A percentile compares a stretch with the other conserved stretches of the same genome.
These are phyloP conservation scores for Epistrophe eligans DNA, from an alignment of 2,888 invertebrate genomes.

Conservation along the genomic window DNA sequence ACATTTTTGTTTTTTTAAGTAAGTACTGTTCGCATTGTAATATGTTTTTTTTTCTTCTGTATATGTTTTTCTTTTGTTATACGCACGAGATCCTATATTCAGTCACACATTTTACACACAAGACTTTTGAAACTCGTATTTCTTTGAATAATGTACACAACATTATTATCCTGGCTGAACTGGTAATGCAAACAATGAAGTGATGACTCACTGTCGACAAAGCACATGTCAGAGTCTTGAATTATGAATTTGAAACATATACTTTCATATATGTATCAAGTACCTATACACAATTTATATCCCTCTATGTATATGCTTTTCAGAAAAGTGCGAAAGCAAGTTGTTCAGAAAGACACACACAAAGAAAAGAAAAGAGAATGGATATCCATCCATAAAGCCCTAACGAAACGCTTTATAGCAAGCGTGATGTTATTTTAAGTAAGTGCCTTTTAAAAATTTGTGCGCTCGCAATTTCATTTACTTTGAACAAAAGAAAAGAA, in stretches of 20 bases:
- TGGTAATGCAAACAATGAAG: constrained; percentile 50
- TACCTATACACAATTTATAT: background rate
- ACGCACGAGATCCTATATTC: constrained; percentile 19
- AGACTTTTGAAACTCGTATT: constrained; percentile 17
- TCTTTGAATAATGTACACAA: constrained; percentile 53
- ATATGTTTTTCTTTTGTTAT: background rate
- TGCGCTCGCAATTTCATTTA: constrained; percentile 42
- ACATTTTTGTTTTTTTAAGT: constrained; percentile 7
- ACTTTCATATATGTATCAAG: background rate
- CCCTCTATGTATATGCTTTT: too few relatives aligned
- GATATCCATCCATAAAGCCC: constrained; percentile 46
- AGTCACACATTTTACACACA: constrained; percentile 5
- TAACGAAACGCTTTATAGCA: constrained; percentile 35
- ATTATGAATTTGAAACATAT: constrained; percentile 34
- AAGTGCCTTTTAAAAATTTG: constrained; percentile 49
- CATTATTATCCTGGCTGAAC: constrained; percentile 54
- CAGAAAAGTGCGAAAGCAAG: constrained; percentile 34
- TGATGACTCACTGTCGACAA: constrained; percentile 54
- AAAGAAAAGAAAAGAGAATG: background rate
- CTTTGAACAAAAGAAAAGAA: constrained; percentile 31
- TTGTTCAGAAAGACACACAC: background rate
- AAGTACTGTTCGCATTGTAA: constrained; percentile 1
- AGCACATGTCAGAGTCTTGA: constrained; percentile 42
- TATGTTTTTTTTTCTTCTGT: background rate
- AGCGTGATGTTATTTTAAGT: constrained; percentile 46